phyloP scores from a whole-genome alignment of 2,113 vertebrate species.

The Megaptera novaeangliae region DNA sequence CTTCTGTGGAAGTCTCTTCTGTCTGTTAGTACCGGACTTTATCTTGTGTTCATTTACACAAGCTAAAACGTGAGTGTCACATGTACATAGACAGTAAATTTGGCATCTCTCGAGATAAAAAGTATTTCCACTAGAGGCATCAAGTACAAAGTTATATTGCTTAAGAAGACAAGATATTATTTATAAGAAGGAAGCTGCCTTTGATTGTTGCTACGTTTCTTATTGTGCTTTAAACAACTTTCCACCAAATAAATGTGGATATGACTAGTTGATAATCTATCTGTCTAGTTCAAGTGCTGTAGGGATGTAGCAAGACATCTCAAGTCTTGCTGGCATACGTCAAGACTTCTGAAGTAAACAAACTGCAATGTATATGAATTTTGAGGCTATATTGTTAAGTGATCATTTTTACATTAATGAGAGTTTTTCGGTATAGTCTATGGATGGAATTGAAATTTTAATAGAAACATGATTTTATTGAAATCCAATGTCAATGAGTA shows the following conservation, averaged over 20 bases:
- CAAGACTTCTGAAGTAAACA: background rate
- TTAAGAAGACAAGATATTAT: background rate
- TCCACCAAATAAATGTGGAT: background rate
- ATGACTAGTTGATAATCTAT: background rate
- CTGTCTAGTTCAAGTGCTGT: background rate
- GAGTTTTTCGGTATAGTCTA: background rate
- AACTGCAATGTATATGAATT: background rate
- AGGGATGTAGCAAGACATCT: background rate
- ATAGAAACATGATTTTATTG: background rate
- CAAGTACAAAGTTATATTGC: background rate
- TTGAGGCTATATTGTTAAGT: background rate
- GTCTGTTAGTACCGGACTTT: background rate
- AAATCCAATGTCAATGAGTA: background rate
- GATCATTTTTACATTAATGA: background rate
- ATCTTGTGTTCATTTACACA: background rate
- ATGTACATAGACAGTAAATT: background rate
- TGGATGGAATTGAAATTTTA: background rate
- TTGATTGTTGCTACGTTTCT: background rate
- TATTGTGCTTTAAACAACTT: background rate
- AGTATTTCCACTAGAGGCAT: background rate
- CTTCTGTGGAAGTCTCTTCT: background rate
- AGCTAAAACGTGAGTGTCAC: background rate
- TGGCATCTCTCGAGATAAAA: background rate
- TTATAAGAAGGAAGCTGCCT: background rate
- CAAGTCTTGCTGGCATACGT: background rate